phyloP scores from a whole-genome alignment of 2,113 vertebrate genomes.

The Perognathus longimembris region DNA sequence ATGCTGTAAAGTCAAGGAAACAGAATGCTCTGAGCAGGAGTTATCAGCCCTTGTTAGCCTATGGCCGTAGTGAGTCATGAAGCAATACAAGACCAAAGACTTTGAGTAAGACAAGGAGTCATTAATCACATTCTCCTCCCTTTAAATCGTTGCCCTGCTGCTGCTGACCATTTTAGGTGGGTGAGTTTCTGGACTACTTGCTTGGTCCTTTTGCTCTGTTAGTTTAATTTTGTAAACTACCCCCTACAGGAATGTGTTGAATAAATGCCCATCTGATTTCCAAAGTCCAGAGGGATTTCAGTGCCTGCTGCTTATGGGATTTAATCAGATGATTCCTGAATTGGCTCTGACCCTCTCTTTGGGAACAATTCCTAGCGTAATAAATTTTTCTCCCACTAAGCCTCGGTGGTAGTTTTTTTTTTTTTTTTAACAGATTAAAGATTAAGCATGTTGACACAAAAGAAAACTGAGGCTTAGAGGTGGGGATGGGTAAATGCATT shows the following conservation, averaged over 20 bases:
- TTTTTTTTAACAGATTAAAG: slow-evolving; percentile 17
- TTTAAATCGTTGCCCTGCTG: not conserved
- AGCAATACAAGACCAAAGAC: not conserved
- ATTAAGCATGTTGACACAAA: not conserved
- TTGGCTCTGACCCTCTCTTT: slow-evolving; percentile 39
- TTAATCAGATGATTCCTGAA: slow-evolving; percentile 60
- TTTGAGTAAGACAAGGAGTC: not conserved
- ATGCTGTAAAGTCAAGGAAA: not conserved
- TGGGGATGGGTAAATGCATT: not conserved
- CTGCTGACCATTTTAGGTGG: not conserved
- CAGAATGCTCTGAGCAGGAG: not conserved
- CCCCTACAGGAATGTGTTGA: slow-evolving; percentile 60
- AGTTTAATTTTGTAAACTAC: slow-evolving; percentile 48
- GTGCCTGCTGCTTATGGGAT: slow-evolving; percentile 47
- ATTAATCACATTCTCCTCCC: not conserved
- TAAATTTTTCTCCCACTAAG: not conserved
- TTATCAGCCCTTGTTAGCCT: not conserved
- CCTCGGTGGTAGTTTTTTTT: not conserved
- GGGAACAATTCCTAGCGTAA: slow-evolving; percentile 26
- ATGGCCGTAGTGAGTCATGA: not conserved
- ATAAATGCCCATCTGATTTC: slow-evolving; percentile 67
- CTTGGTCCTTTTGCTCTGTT: not conserved
- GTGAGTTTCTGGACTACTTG: not conserved
- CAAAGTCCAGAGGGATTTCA: slow-evolving; percentile 52
- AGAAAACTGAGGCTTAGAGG: not conserved